Conservation (phyloP, 2,113 vertebrate species). For the Stercorarius parasiticus region DNA sequence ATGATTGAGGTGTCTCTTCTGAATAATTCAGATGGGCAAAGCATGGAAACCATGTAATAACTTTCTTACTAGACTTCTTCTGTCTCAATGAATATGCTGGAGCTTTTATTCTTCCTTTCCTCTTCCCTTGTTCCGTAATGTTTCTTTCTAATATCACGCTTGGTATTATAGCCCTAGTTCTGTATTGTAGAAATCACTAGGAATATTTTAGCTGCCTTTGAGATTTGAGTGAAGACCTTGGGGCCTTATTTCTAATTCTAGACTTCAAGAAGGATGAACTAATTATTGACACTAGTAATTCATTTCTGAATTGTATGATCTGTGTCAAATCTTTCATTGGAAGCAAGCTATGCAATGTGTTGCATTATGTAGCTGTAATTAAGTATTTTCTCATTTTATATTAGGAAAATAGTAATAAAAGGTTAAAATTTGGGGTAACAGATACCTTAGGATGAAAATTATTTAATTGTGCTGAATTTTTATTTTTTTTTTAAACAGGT, state of each 20-base stretch:
- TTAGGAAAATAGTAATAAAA: neutral
- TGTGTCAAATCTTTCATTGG: neutral
- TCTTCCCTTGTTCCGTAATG: neutral
- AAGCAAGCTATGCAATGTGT: neutral
- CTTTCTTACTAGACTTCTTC: neutral
- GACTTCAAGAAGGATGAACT: neutral
- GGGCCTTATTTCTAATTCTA: neutral
- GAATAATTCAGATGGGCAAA: neutral
- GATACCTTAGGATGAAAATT: neutral
- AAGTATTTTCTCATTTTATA: neutral
- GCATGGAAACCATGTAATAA: neutral
- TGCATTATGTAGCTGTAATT: neutral
- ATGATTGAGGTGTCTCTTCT: neutral
- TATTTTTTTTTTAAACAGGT: constrained; percentile 76
- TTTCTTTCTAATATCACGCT: neutral
- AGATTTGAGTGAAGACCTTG: neutral
- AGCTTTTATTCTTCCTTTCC: neutral
- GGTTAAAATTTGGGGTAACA: neutral
- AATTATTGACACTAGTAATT: neutral
- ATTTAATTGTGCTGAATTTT: neutral
- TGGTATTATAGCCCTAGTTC: neutral
- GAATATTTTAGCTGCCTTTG: neutral
- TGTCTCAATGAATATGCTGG: neutral
- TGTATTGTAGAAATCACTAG: neutral
- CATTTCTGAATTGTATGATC: neutral